phyloP scores from a whole-genome alignment of 2,888 invertebrate species.

The Autographa pulchrina region DNA sequence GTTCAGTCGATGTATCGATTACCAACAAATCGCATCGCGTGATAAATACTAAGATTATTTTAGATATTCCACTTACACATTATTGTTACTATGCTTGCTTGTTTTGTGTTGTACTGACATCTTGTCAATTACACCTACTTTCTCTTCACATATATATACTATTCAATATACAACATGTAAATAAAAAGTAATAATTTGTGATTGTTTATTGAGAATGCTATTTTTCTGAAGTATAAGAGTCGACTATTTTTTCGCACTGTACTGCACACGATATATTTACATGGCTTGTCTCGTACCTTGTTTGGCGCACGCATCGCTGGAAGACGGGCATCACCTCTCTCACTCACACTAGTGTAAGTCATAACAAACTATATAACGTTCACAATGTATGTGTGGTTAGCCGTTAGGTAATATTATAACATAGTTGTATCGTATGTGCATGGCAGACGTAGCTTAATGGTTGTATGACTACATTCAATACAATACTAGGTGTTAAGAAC shows the following conservation, averaged over 20 bases:
- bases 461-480: conserved; percentile 86
- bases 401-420: conserved; percentile 74
- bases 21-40: conserved; percentile 59
- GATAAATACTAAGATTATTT: conserved; percentile 65
- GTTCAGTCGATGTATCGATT: conserved; percentile 44
- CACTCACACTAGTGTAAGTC: conserved; percentile 73
- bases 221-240: conserved; percentile 84
- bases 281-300: conserved; percentile 79
- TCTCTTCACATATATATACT: conserved; percentile 70
- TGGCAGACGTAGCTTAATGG: conserved; percentile 86
- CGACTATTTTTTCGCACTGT: conserved; percentile 84
- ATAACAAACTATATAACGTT: conserved; percentile 72
- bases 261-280: conserved; percentile 85
- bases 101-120: conserved; percentile 59
- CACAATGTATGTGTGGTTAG: conserved; percentile 86
- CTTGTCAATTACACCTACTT: conserved; percentile 77
- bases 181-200: conserved; percentile 85
- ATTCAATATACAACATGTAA: conserved; percentile 85
- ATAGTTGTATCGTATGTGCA: conserved; percentile 83
- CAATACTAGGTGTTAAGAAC: conserved; percentile 82
- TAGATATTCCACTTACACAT: conserved; percentile 59
- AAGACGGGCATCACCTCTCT: conserved; percentile 75
- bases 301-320: conserved; percentile 81
- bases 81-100: conserved; percentile 59
- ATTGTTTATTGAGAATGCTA: conserved; percentile 84